Conservation (phyloP, 2,113 vertebrate genomes). For the Corydoras maculifer region DNA sequence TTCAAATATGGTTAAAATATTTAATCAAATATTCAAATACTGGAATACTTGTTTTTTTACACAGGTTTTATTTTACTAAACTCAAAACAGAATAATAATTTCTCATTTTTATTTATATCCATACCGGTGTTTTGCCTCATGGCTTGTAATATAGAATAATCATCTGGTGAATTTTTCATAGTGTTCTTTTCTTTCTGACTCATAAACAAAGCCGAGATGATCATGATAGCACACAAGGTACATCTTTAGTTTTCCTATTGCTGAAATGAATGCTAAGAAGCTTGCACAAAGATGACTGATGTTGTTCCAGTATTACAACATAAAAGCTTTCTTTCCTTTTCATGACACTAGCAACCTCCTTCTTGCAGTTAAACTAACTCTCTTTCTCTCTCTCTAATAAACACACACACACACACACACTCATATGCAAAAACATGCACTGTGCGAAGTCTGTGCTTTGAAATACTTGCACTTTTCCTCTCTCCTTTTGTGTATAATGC, state of each 20-base stretch:
- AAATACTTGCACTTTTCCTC: not conserved
- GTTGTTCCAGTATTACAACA: constrained; percentile 19
- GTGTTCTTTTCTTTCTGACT: constrained; percentile 11
- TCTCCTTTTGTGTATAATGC: constrained; percentile 31
- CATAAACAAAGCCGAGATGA: constrained; percentile 2
- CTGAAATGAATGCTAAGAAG: constrained; percentile 21
- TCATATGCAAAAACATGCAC: constrained; percentile 1
- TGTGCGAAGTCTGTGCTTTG: not conserved
- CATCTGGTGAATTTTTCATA: constrained; percentile 18
- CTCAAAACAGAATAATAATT: no score
- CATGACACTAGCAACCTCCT: constrained; percentile 31
- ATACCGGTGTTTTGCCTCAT: no score
- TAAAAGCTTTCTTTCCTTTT: constrained; percentile 26
- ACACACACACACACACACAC: constrained; percentile 8
- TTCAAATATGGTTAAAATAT: no score
- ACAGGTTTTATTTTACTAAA: no score
- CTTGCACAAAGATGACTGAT: constrained; percentile 23
- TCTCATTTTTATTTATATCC: no score
- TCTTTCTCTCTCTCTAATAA: constrained; percentile 3
- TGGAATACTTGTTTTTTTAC: no score
- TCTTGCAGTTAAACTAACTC: no score
- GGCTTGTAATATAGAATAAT: not conserved
- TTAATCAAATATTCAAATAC: no score
- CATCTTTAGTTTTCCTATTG: constrained; percentile 16
- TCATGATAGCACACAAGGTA: constrained; percentile 19